Evolutionary conservation across 2,113 vertebrate genomes (phyloP).

Genomic region (Cyanoderma ruficeps): DNA sequence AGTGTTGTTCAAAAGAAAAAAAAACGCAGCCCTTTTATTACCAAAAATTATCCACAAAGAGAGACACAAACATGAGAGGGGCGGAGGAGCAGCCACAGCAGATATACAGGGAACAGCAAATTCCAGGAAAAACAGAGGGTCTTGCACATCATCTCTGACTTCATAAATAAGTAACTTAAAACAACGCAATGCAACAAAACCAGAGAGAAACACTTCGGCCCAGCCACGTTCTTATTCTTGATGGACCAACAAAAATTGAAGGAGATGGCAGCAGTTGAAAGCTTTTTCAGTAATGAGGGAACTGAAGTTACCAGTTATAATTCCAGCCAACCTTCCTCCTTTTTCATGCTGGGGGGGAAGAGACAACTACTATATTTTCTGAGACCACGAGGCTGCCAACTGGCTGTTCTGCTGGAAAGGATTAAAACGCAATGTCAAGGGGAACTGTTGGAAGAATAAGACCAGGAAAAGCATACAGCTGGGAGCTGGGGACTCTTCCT

Average conservation of each 20-base stretch:
- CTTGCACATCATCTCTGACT: neutral
- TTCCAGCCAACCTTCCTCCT: slow-evolving; percentile 8
- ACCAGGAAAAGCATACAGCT: neutral
- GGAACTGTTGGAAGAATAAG: slow-evolving; percentile 2
- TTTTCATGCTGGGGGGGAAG: slow-evolving; percentile 12
- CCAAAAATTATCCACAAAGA: neutral
- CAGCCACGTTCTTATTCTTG: neutral
- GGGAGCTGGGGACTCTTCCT: neutral
- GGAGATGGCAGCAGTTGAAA: slow-evolving; percentile 51
- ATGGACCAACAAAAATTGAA: slow-evolving; percentile 1
- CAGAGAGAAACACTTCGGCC: neutral
- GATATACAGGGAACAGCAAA: neutral
- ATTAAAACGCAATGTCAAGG: slow-evolving; percentile 32
- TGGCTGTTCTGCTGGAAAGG: slow-evolving; percentile 48
- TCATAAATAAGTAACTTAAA: neutral
- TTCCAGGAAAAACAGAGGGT: neutral
- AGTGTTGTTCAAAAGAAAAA: neutral
- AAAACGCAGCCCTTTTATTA: neutral
- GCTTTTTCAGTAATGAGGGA: slow-evolving; percentile 45
- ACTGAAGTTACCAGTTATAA: slow-evolving; percentile 49
- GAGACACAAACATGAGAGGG: neutral
- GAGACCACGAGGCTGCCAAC: slow-evolving; percentile 29
- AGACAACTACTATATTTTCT: slow-evolving; percentile 47
- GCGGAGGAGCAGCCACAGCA: neutral
- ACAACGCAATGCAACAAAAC: neutral